Evolutionary conservation across 1,140 invertebrate species (phyloP), one percentile per base, ranked within the genome.

Genomic region (Drosophila yakuba): DNA sequence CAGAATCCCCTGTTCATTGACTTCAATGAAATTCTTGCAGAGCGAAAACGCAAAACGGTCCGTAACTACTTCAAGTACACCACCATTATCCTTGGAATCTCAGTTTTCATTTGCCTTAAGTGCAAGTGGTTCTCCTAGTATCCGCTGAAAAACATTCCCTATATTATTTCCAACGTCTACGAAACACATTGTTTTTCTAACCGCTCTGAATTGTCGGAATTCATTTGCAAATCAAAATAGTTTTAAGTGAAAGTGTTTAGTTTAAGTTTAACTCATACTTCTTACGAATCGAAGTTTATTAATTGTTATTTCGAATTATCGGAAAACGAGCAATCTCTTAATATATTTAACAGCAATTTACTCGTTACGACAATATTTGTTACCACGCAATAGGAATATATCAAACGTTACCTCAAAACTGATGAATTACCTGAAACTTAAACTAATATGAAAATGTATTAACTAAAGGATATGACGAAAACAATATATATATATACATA

Each of bases 101-200:
- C 91, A 0, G 84, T 91, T 47, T 91, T 90, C 32, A 75, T 91
- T 38, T 91, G 90, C 69, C 56, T 91, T 0, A 92, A 92, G 56
- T 74, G 85, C 57, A 78, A 91, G 66, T 80, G 69, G 63, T 67
- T 90, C 6, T 71, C 68, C 23, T 91, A 82, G 71, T 60, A 57
- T 38, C 20, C 14, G 15, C 50, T 15, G 14, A 15, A n/a, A 3
- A 23, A 10, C 45, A 67, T 64, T 67, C 25, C 36, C 28, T 11
- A 15, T 59, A 32, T 43, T 17, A 38, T 38, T 51, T 48, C 28
- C 10, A 50, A 11, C 20, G 12, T 12, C 23, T 79, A 69, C 39
- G 69, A 83, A 61, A 45, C 61, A 64, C 20, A n/a, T 47, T 52
- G 44, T 28, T 48, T 52, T 74, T 38, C 38, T 43, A 48, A 63